Base-by-base conservation (phyloP, 2,113 vertebrate genomes). In the Collichthys lucidus region DNA sequence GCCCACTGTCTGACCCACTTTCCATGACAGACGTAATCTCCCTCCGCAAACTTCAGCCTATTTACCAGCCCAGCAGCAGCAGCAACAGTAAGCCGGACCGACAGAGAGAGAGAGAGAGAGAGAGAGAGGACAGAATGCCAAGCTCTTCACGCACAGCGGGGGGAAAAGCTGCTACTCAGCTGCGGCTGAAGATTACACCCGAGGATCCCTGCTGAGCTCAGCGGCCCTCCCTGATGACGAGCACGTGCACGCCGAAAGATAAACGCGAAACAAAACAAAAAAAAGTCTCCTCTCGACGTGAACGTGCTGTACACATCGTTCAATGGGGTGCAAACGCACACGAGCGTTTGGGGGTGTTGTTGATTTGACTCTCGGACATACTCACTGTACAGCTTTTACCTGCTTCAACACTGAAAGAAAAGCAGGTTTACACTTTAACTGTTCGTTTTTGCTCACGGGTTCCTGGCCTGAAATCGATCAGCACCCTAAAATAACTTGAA, bases 1-100 rank as follows among this genome's bases (percentile, higher is more conserved):
- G 88, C 90, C 89, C 90, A 91, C 85, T 85, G 86, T 91, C 92
- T 95, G 94, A 94, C 94, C 94, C 93, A 95, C 90, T 95, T 95
- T 95, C 92, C 88, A 88, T 82, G 59, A 85, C 77, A 91, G 89
- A 91, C 87, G 42, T 91, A 91, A 92, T 93, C 93, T 89, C 62
- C 82, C 67, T 66, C 77, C 78, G 75, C 89, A 83, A 88, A 90
- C 84, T 86, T 78, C 70, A 85, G 82, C 84, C 82, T 82, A 88
- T 92, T 92, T 80, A 86, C 75, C 85, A 67, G 86, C 65, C 62
- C 60, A 16, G 79, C 52, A 31, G 46, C 74, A n/a, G 26, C 26
- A 26, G 26, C 26, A 26, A 2, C 60, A 66, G 59, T 74, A 83
- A 89, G 82, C 83, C 20, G 64, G 84, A 76, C 78, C 20, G 0